These are phyloP conservation scores for Colinus virginianus DNA, from an alignment of 2,113 vertebrate genomes.

Conservation along the genomic window DNA sequence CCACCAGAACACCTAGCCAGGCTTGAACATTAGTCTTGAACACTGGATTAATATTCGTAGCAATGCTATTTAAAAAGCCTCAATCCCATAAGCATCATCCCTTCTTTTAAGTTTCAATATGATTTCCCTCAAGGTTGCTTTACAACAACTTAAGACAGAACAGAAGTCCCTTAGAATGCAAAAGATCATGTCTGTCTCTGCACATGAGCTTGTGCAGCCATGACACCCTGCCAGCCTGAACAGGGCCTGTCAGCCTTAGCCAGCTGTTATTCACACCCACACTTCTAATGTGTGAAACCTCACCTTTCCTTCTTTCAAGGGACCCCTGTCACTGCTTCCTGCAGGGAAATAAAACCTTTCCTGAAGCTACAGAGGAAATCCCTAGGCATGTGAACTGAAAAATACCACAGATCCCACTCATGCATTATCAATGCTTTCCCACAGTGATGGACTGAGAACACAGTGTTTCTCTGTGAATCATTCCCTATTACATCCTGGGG, in stretches of 20 bases:
- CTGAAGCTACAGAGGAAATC: constrained; percentile 31
- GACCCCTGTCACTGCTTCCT: not conserved
- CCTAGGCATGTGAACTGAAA: not conserved
- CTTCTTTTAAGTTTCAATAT: not conserved
- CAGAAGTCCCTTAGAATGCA: not conserved
- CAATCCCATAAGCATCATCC: not conserved
- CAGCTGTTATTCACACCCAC: not conserved
- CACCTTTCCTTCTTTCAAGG: not conserved
- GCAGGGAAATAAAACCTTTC: not conserved
- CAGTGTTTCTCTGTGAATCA: constrained; percentile 45
- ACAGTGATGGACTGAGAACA: constrained; percentile 31
- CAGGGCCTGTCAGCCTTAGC: not conserved
- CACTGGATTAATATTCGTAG: not conserved
- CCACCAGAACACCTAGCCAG: not conserved
- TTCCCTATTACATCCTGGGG: not conserved
- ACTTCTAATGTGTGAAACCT: not conserved
- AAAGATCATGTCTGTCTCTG: not conserved
- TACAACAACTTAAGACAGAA: not conserved
- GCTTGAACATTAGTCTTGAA: not conserved
- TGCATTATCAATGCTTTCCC: constrained; percentile 12
- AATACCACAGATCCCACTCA: constrained; percentile 25
- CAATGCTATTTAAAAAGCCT: not conserved
- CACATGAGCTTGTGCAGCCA: not conserved
- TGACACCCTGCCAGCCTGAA: not conserved
- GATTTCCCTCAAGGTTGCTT: not conserved